A percentile compares a stretch with the other conserved stretches of the same genome.
Conservation (phyloP, 2,113 vertebrate genomes). For the Mustelus asterias region DNA sequence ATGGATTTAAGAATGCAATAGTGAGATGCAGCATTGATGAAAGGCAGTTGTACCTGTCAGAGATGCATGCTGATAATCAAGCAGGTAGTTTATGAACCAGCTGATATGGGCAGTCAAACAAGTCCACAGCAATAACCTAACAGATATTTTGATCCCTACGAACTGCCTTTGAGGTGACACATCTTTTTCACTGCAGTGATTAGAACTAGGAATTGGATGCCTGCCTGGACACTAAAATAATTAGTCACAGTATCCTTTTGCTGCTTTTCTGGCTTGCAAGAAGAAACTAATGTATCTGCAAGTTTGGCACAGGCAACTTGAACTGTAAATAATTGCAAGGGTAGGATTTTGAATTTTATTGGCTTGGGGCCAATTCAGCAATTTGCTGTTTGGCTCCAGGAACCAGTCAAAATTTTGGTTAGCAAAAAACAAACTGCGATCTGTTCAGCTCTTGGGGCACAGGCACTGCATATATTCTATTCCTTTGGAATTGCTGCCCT, state of each 20-base stretch:
- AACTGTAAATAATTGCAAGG: background rate
- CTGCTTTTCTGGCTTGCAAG: background rate
- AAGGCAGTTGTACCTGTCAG: background rate
- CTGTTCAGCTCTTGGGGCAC: background rate
- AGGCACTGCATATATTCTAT: background rate
- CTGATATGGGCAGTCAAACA: background rate
- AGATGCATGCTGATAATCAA: background rate
- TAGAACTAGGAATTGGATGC: background rate
- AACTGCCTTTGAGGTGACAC: background rate
- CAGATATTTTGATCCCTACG: background rate
- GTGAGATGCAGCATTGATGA: background rate
- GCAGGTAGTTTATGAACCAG: background rate
- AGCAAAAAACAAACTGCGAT: too few relatives aligned
- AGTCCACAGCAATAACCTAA: background rate
- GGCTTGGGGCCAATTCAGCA: background rate
- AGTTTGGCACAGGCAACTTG: background rate
- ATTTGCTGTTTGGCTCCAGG: background rate
- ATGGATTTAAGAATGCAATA: background rate
- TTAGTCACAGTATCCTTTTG: background rate
- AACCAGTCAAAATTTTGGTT: background rate
- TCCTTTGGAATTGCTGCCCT: background rate
- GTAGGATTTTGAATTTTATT: background rate
- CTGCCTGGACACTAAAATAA: background rate
- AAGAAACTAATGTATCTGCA: background rate
- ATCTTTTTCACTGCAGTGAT: conserved; percentile 10